Percentiles rank a stretch among this genome's conserved stretches.
These are phyloP conservation scores for Scolopax rusticola DNA, from an alignment of 2,797 vertebrate species.

Conservation along the genomic window DNA sequence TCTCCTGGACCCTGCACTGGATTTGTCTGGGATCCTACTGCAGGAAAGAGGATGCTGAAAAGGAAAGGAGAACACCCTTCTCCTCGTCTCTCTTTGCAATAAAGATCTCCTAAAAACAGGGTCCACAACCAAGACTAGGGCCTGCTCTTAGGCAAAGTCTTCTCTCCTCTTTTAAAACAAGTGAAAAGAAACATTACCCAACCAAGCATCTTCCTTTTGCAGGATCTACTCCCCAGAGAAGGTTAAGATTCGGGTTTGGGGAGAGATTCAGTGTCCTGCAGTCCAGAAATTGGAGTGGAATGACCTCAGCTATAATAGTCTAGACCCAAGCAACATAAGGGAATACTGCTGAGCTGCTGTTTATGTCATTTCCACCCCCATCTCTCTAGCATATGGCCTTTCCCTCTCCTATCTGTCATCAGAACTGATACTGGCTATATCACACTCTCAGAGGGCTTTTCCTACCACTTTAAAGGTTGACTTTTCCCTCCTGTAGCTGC, in stretches of 20 bases:
- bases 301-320: neutral
- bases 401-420: neutral
- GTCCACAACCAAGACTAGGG: neutral
- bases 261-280: neutral
- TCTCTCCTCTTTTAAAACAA: neutral
- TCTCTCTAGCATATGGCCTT: neutral
- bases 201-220: neutral
- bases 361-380: slow-evolving; percentile 8
- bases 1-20: neutral
- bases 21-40: neutral
- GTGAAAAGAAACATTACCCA: neutral
- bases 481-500: neutral
- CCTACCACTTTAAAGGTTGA: neutral
- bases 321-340: neutral
- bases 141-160: neutral
- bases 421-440: neutral
- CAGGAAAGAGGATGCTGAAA: neutral
- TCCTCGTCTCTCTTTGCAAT: neutral
- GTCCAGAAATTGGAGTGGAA: neutral
- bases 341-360: slow-evolving; percentile 14
- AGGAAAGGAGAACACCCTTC: neutral
- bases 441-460: neutral
- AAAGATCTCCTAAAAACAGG: neutral
- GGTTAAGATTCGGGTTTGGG: neutral
- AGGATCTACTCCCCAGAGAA: neutral